A percentile compares a stretch with the other conserved stretches of the same genome.
Evolutionary conservation across 2,113 vertebrate species (phyloP).

Genomic region (Dasyornis broadbenti): DNA sequence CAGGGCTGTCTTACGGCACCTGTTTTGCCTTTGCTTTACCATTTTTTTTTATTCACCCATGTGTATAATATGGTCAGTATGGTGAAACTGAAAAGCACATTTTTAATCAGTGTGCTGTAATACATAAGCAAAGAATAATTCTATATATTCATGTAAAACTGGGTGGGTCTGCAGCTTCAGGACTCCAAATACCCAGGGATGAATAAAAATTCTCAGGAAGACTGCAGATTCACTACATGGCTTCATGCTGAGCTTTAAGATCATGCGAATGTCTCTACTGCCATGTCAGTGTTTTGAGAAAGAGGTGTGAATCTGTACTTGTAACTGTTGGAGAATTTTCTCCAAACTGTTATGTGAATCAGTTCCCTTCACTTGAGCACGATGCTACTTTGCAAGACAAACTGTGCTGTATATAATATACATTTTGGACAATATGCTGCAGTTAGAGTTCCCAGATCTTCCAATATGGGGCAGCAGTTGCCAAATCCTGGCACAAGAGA

Average conservation of each 20-base stretch:
- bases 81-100: not conserved
- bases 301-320: not conserved
- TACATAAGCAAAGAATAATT: not conserved
- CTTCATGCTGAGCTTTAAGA: not conserved
- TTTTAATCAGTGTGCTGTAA: not conserved
- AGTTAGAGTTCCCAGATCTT: slow-evolving; percentile 47
- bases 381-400: not conserved
- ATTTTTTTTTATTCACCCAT: not conserved
- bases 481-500: slow-evolving; percentile 43
- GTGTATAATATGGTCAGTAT: not conserved
- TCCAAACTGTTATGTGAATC: not conserved
- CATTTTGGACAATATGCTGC: not conserved
- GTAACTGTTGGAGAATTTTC: not conserved
- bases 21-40: not conserved
- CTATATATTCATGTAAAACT: not conserved
- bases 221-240: not conserved
- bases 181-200: not conserved
- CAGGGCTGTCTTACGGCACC: not conserved
- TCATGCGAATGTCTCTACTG: not conserved
- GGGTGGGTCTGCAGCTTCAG: not conserved
- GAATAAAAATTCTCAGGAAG: not conserved
- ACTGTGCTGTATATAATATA: not conserved
- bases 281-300: not conserved
- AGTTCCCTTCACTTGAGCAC: not conserved
- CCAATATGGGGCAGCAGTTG: slow-evolving; percentile 63